phyloP scores from a whole-genome alignment of 2,797 vertebrate species.

The Myotis myotis region DNA sequence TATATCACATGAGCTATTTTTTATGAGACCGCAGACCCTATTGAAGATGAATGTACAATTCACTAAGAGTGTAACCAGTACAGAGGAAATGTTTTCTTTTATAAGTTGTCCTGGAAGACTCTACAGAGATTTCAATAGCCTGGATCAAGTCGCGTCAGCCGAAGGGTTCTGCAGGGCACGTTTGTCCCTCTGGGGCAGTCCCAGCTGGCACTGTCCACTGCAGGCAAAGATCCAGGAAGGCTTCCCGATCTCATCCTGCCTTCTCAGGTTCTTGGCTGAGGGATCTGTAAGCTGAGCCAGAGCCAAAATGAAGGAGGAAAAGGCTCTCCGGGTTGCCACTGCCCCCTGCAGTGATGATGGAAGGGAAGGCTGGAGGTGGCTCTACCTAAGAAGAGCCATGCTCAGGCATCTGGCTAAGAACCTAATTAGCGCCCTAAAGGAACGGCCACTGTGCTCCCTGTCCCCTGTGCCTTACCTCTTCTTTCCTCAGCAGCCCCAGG shows the following conservation, averaged over 20 bases:
- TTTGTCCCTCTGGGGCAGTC: constrained; percentile 11
- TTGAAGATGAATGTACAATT: neutral
- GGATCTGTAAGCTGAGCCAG: constrained; percentile 59
- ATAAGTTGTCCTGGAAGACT: constrained; percentile 6
- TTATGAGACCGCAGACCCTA: neutral
- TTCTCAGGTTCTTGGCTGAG: constrained; percentile 72
- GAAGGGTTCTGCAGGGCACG: constrained; percentile 17
- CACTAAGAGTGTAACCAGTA: neutral
- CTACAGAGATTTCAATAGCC: constrained; percentile 21
- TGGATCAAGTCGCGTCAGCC: neutral
- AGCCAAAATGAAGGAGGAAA: constrained; percentile 53
- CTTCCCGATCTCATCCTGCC: constrained; percentile 61
- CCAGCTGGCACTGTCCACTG: constrained; percentile 61
- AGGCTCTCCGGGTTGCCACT: neutral
- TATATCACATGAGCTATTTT: neutral
- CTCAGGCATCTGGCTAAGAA: neutral
- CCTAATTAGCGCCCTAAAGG: neutral
- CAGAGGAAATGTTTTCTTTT: constrained; percentile 8
- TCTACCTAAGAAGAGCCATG: neutral
- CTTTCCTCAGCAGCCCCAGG: neutral
- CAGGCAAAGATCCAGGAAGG: constrained; percentile 59
- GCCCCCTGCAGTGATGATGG: neutral
- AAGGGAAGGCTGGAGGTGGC: neutral
- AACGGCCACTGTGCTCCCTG: neutral
- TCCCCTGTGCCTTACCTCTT: neutral